Conservation (phyloP, 92 coral and sea anemone species). For the Siderastrea radians region DNA sequence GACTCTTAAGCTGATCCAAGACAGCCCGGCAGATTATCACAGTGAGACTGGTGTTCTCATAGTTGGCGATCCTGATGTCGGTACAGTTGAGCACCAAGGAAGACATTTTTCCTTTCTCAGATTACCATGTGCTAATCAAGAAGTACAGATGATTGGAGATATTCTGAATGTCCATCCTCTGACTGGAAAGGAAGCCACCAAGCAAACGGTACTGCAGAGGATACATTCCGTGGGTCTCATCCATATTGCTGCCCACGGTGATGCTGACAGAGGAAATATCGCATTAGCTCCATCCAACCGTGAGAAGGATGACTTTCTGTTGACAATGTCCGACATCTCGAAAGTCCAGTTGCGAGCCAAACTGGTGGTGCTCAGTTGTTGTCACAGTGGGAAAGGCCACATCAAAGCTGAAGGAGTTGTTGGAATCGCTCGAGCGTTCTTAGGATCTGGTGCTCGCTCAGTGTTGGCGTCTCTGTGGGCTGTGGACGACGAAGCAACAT, state of each 20-base stretch:
- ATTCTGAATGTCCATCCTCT: constrained; percentile 21
- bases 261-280: constrained; percentile 21
- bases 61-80: constrained; percentile 40
- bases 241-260: constrained; percentile 43
- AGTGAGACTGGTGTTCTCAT: constrained; percentile 17
- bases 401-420: constrained; percentile 33
- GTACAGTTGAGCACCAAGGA: neutral
- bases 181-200: constrained; percentile 31
- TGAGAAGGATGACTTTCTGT: neutral
- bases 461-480: constrained; percentile 23
- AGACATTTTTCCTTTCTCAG: neutral
- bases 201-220: constrained; percentile 17
- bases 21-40: constrained; percentile 34
- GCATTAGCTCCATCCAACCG: constrained; percentile 12
- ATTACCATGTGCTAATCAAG: constrained; percentile 21
- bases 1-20: constrained; percentile 29
- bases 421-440: neutral
- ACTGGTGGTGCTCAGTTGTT: constrained; percentile 40
- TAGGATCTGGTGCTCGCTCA: no score
- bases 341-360: constrained; percentile 33
- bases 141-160: constrained; percentile 25
- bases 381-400: constrained; percentile 35
- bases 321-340: constrained; percentile 40
- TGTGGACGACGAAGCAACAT: constrained; percentile 18
- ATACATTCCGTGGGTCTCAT: constrained; percentile 18